phyloP scores from a whole-genome alignment of 2,113 vertebrate species.

The Anseranas semipalmata region DNA sequence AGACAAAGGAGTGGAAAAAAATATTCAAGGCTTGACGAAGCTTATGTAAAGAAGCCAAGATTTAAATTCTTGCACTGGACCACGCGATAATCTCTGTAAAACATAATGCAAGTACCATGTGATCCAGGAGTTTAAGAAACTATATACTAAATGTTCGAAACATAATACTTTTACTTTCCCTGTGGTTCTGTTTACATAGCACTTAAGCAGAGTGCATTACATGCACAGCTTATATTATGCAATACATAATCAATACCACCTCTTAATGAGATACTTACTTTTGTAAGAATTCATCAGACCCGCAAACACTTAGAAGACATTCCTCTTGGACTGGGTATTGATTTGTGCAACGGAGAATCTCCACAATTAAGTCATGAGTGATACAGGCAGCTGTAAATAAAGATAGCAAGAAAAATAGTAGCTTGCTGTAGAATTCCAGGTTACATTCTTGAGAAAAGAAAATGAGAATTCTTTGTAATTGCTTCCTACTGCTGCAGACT shows the following conservation, averaged over 20 bases:
- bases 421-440: conserved; percentile 14
- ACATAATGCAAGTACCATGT: rapidly evolving
- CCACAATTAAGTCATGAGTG: conserved; percentile 70
- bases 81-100: not conserved
- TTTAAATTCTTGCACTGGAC: not conserved
- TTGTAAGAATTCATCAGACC: conserved; percentile 75
- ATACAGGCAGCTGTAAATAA: conserved; percentile 74
- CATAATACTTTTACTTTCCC: not conserved
- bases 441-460: not conserved
- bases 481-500: conserved; percentile 25
- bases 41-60: not conserved
- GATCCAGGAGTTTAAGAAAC: not conserved
- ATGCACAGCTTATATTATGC: not conserved
- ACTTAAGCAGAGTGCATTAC: not conserved
- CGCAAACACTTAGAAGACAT: conserved; percentile 63
- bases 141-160: not conserved
- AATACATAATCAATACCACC: not conserved
- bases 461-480: not conserved
- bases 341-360: conserved; percentile 55
- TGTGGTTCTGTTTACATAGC: not conserved
- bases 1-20: not conserved
- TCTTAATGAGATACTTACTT: conserved; percentile 57
- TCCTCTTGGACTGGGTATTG: conserved; percentile 23
- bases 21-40: not conserved
- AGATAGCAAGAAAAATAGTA: conserved; percentile 44